Percentiles rank a stretch among this genome's conserved stretches.
phyloP scores from a whole-genome alignment of 1,140 invertebrate genomes.

The Drosophila chauvacae region DNA sequence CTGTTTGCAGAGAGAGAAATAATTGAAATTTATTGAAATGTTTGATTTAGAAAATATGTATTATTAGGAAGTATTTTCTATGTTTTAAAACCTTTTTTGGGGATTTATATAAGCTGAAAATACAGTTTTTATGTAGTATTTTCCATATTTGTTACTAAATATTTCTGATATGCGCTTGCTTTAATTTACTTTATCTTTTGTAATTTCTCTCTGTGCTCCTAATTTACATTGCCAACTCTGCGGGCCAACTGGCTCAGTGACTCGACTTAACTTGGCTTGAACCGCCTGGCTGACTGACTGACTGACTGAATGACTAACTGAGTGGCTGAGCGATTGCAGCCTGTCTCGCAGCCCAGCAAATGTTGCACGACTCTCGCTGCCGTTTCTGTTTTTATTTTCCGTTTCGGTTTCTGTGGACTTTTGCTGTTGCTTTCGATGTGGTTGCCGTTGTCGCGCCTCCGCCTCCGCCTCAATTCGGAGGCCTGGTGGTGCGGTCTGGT shows the following conservation, averaged over 20 bases:
- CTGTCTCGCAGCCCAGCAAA: slow-evolving; percentile 56
- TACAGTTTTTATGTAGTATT: too few species aligned
- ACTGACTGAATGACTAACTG: slow-evolving; percentile 36
- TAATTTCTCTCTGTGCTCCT: slow-evolving; percentile 65
- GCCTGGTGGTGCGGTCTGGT: slow-evolving; percentile 43
- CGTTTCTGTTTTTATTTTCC: slow-evolving; percentile 20
- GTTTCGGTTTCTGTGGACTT: slow-evolving; percentile 19
- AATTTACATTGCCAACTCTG: slow-evolving; percentile 78
- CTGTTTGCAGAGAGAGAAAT: slow-evolving; percentile 4
- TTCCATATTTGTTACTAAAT: neutral
- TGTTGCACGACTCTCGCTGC: slow-evolving; percentile 68
- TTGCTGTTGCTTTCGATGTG: slow-evolving; percentile 43
- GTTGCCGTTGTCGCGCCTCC: slow-evolving; percentile 56
- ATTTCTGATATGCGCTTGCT: neutral
- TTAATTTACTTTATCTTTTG: too few species aligned
- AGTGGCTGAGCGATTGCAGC: slow-evolving; percentile 65
- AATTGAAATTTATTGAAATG: neutral
- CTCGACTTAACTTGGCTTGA: slow-evolving; percentile 35
- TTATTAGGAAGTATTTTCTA: neutral
- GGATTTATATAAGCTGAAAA: neutral
- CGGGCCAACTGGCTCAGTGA: slow-evolving; percentile 57
- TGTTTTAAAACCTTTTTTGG: too few species aligned
- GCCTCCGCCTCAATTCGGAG: slow-evolving; percentile 61
- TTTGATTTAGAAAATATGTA: neutral
- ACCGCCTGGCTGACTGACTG: slow-evolving; percentile 13